Conservation (phyloP, 2,888 invertebrate species). For the Nudaria mundana region DNA sequence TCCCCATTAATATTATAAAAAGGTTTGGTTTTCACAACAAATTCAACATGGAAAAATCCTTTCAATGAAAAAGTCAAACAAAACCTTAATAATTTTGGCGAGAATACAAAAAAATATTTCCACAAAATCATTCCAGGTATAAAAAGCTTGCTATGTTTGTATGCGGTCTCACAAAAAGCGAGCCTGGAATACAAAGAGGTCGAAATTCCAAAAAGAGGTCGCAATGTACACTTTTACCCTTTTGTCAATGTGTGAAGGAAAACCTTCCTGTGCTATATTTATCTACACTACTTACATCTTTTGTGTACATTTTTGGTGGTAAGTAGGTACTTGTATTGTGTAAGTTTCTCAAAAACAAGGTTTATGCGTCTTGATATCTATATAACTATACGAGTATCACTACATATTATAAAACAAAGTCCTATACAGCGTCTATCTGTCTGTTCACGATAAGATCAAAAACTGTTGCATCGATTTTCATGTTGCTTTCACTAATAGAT, state of each 20-base stretch:
- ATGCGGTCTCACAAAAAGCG: constrained; percentile 41
- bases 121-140: constrained; percentile 36
- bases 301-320: not conserved
- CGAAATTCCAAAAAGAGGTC: constrained; percentile 37
- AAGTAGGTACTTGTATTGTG: too few species aligned
- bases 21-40: not conserved
- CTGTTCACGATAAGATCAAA: too few species aligned
- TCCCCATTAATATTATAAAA: too few species aligned
- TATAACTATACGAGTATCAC: too few species aligned
- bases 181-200: constrained; percentile 47
- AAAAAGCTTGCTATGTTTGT: constrained; percentile 36
- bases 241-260: constrained; percentile 48
- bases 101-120: not conserved
- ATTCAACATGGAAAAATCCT: not conserved
- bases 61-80: not conserved
- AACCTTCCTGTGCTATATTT: constrained; percentile 30
- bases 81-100: not conserved
- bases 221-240: constrained; percentile 38
- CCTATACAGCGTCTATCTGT: too few species aligned
- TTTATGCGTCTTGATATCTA: too few species aligned
- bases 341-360: too few species aligned
- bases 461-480: too few species aligned
- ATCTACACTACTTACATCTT: not conserved
- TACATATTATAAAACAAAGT: too few species aligned
- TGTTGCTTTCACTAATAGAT: too few species aligned